phyloP scores from a whole-genome alignment of 2,888 invertebrate genomes.

The Acleris sparsana region DNA sequence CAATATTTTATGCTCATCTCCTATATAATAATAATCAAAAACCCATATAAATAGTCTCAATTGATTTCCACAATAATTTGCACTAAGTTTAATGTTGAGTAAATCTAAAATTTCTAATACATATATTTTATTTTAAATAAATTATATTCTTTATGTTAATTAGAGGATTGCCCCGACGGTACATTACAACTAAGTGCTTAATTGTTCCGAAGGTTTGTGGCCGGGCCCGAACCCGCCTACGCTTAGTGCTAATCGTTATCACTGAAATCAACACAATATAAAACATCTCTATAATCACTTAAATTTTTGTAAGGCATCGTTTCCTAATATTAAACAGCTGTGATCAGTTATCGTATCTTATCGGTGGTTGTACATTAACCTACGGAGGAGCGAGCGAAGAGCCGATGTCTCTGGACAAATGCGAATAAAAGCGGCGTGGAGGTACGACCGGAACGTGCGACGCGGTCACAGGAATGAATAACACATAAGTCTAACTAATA shows the following conservation, averaged over 20 bases:
- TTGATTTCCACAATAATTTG: constrained; percentile 83
- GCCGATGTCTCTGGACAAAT: constrained; percentile 42
- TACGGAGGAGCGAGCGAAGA: constrained; percentile 49
- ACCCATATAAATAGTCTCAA: constrained; percentile 83
- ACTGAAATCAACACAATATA: constrained; percentile 81
- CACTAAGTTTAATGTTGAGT: constrained; percentile 83
- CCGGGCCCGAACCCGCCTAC: constrained; percentile 64
- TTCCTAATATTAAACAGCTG: constrained; percentile 80
- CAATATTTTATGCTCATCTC: constrained; percentile 80
- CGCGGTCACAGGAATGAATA: constrained; percentile 69
- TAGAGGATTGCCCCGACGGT: constrained; percentile 80
- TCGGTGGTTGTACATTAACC: constrained; percentile 79
- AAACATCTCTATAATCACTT: constrained; percentile 80
- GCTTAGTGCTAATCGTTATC: constrained; percentile 75
- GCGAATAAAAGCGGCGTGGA: constrained; percentile 46
- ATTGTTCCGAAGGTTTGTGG: constrained; percentile 79
- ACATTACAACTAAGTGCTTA: constrained; percentile 82
- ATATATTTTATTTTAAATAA: constrained; percentile 82
- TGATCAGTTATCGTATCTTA: constrained; percentile 67
- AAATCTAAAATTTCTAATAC: constrained; percentile 84
- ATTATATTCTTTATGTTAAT: constrained; percentile 81
- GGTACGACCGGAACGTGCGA: constrained; percentile 55
- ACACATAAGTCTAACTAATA: constrained; percentile 77
- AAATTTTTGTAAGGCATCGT: constrained; percentile 80
- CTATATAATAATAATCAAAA: constrained; percentile 83